Conservation (phyloP, 2,888 invertebrate genomes). For the Rugalucina vietnamica region DNA sequence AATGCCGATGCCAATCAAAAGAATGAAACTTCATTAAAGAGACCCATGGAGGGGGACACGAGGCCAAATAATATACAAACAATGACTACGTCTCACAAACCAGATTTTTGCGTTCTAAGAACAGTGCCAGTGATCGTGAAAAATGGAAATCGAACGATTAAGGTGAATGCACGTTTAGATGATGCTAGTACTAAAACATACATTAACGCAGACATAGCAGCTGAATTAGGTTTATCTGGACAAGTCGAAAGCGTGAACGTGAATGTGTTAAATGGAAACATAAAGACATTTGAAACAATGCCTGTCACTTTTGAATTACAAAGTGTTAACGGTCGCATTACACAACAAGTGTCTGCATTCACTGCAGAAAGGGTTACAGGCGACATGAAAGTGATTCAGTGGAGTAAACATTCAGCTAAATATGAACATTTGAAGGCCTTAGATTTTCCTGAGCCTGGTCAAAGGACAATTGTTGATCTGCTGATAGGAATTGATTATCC, state of each 20-base stretch:
- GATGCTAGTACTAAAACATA: conserved; percentile 48
- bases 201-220: conserved; percentile 39
- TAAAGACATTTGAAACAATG: conserved; percentile 45
- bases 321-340: conserved; percentile 26
- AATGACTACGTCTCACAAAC: background rate
- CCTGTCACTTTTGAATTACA: conserved; percentile 25
- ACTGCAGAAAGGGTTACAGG: conserved; percentile 42
- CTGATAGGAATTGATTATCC: conserved; percentile 54
- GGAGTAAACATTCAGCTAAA: conserved; percentile 32
- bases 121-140: conserved; percentile 45
- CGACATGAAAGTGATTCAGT: conserved; percentile 36
- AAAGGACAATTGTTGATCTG: conserved; percentile 17
- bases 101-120: background rate
- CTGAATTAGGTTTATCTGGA: conserved; percentile 41
- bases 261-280: conserved; percentile 30
- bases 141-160: background rate
- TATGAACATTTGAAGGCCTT: conserved; percentile 43
- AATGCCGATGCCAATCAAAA: too few relatives aligned
- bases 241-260: conserved; percentile 30
- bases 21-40: background rate
- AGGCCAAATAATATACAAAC: background rate
- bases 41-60: background rate
- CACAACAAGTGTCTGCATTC: conserved; percentile 19
- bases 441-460: conserved; percentile 24
- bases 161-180: conserved; percentile 50